These are phyloP conservation scores for Hermaeophaga mercurialis DNA, from an alignment of 2,888 invertebrate species.

Conservation along the genomic window DNA sequence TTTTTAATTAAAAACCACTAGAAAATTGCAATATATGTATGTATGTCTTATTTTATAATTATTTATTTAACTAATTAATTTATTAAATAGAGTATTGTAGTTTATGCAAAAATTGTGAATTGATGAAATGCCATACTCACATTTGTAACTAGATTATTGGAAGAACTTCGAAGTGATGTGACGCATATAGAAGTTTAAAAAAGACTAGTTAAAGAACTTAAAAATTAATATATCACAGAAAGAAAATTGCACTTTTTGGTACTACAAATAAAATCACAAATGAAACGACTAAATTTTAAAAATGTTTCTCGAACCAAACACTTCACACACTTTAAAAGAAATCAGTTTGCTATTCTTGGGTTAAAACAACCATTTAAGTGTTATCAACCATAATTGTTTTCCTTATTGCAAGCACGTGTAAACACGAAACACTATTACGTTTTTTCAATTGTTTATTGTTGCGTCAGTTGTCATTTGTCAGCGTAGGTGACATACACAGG, in stretches of 20 bases:
- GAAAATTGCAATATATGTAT: no score
- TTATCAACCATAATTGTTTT: conserved; percentile 20
- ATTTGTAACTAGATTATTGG: no score
- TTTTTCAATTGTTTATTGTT: conserved; percentile 2
- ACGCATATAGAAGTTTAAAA: no score
- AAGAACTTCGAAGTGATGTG: no score
- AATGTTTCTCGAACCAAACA: conserved; percentile 1
- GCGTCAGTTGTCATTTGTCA: conserved; percentile 13
- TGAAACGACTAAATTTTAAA: neutral
- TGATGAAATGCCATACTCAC: no score
- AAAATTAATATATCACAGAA: conserved; percentile 20
- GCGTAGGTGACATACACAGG: conserved; percentile 2
- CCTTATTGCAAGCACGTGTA: neutral
- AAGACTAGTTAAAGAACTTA: conserved; percentile 4
- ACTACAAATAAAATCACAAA: conserved; percentile 15
- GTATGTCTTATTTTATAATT: no score
- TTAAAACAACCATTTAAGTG: conserved; percentile 1
- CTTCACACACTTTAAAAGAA: neutral
- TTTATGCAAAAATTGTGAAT: no score
- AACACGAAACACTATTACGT: neutral
- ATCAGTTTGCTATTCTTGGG: neutral
- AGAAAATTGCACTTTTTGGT: conserved; percentile 23
- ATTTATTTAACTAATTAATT: no score
- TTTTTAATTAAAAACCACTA: no score
- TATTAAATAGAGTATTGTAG: no score